Conservation (phyloP, 2,797 vertebrate genomes). For the Ctenopoma kingsleyae region DNA sequence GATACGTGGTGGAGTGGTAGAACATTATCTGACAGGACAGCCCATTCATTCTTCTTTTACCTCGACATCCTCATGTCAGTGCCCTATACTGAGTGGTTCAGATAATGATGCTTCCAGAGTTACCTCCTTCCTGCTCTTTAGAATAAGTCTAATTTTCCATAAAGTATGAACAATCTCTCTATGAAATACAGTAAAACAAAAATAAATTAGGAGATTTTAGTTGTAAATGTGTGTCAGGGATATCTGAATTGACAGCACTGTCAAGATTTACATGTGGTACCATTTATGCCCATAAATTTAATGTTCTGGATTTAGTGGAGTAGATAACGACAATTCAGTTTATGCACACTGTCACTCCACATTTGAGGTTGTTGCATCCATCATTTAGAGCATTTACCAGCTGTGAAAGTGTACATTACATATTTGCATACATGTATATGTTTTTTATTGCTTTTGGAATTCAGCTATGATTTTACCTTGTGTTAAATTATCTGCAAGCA, state of each 20-base stretch:
- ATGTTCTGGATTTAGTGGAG: conserved; percentile 8
- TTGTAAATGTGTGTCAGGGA: conserved; percentile 1
- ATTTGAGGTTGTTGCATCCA: background rate
- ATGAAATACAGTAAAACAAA: background rate
- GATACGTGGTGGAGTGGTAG: background rate
- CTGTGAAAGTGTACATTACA: background rate
- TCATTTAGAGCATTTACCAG: conserved; percentile 9
- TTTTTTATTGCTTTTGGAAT: conserved; percentile 3
- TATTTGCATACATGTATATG: background rate
- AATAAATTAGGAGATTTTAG: background rate
- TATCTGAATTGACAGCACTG: conserved; percentile 11
- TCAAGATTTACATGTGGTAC: background rate
- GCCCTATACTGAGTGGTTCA: background rate
- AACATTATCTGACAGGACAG: background rate
- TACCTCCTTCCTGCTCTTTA: background rate
- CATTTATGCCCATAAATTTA: background rate
- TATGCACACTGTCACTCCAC: background rate
- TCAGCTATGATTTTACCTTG: background rate
- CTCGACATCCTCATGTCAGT: background rate
- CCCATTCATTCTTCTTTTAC: conserved; percentile 8
- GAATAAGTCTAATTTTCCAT: conserved; percentile 10
- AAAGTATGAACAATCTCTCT: conserved; percentile 6
- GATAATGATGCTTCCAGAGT: conserved; percentile 3
- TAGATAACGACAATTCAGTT: background rate
- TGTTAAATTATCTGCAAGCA: background rate